phyloP scores from a whole-genome alignment of 2,113 vertebrate species.

The Oryzias javanicus region DNA sequence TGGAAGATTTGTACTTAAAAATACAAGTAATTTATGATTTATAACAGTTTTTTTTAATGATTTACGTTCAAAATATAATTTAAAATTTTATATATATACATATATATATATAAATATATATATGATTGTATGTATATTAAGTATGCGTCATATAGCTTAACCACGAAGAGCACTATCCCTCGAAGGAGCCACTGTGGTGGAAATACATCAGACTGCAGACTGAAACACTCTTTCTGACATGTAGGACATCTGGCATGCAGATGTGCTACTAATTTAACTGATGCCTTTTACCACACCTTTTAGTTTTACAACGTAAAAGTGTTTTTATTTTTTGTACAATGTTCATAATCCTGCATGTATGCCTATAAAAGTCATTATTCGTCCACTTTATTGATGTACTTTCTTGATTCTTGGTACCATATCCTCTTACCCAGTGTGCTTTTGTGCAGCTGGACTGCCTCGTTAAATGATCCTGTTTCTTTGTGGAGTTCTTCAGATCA shows the following conservation, averaged over 20 bases:
- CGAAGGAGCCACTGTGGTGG: conserved; percentile 4
- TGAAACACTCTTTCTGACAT: conserved; percentile 16
- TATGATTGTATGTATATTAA: too few species aligned
- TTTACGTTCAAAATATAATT: too few species aligned
- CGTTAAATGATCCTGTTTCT: background rate
- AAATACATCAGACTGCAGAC: conserved; percentile 18
- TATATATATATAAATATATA: too few species aligned
- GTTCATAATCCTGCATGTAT: conserved; percentile 4
- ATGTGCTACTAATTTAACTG: conserved; percentile 32
- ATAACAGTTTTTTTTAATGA: too few species aligned
- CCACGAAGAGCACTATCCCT: conserved; percentile 7
- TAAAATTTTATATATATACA: too few species aligned
- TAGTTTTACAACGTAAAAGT: conserved; percentile 21
- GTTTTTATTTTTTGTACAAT: conserved; percentile 1
- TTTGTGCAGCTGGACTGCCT: conserved; percentile 21
- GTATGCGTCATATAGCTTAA: background rate
- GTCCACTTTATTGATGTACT: conserved; percentile 22
- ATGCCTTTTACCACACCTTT: conserved; percentile 30
- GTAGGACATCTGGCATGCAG: conserved; percentile 47
- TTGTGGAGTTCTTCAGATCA: conserved; percentile 3
- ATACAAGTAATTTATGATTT: too few species aligned
- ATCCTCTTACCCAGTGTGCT: conserved; percentile 18
- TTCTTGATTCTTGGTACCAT: conserved; percentile 18
- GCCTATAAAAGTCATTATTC: conserved; percentile 27
- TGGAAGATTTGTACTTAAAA: too few species aligned